Conservation (phyloP, 2,113 vertebrate species). For the Microtus pennsylvanicus region DNA sequence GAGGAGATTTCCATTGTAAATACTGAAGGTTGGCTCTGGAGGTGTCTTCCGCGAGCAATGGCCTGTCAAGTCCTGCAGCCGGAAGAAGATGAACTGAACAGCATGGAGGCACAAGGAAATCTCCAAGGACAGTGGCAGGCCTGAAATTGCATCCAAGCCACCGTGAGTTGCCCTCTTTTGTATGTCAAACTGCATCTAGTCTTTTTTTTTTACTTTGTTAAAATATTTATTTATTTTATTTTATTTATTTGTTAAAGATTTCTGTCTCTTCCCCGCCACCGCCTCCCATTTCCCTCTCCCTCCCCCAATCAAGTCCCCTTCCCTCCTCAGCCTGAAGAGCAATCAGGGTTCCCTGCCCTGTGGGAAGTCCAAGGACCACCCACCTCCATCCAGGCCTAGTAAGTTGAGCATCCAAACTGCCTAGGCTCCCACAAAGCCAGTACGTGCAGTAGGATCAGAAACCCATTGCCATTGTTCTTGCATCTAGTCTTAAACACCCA, state of each 20-base stretch:
- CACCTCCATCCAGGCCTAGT: too few species aligned
- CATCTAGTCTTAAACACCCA: constrained; percentile 18
- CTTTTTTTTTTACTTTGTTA: neutral
- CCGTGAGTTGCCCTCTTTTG: neutral
- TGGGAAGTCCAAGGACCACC: too few species aligned
- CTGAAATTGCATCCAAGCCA: neutral
- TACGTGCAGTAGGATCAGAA: too few species aligned
- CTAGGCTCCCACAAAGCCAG: too few species aligned
- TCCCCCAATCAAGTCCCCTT: too few species aligned
- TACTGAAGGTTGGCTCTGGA: constrained; percentile 64
- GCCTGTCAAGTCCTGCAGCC: constrained; percentile 46
- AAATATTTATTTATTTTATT: too few species aligned
- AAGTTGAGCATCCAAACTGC: too few species aligned
- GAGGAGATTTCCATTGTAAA: constrained; percentile 48
- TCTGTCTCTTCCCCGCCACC: too few species aligned
- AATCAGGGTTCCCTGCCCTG: too few species aligned
- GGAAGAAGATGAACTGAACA: constrained; percentile 68
- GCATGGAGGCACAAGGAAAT: constrained; percentile 5
- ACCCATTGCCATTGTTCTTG: neutral
- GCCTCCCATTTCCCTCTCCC: too few species aligned
- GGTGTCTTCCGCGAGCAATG: constrained; percentile 68
- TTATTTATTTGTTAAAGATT: too few species aligned
- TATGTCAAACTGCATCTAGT: neutral
- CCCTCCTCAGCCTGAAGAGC: too few species aligned
- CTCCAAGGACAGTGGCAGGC: constrained; percentile 21